Base-by-base conservation (phyloP, 2,888 invertebrate genomes). In the Ormia ochracea region DNA sequence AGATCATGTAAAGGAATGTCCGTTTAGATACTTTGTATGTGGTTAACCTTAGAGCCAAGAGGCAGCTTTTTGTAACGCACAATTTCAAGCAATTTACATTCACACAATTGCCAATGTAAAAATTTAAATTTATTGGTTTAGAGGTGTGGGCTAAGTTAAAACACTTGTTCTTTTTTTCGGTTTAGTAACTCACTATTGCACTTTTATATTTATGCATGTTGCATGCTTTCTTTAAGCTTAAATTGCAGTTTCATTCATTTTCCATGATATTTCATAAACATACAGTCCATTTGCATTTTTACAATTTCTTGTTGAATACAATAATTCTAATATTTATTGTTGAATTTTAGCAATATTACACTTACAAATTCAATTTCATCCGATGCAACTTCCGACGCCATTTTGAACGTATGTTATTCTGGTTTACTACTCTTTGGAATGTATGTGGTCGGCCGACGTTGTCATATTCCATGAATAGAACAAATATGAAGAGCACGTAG, bases 341-440 rank as follows among this genome's bases (percentile, higher is more conserved):
- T 50, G 33, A 14, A 31, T 70, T 38, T 65, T 52, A 78, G 17
- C 33, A 48, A 50, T 66, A 54, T 54, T 68, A 17, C 78, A 82
- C 82, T 82, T 82, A 82, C 82, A 81, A 81, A 80, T 74, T 82
- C 75, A 68, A 80, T 76, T 73, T 85, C 85, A 74, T 81, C 82
- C 82, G 84, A 84, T 84, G 85, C 84, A 84, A 84, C 83, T 81
- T 84, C 84, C 83, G 86, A 86, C 86, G 85, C 86, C 86, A 86
- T 86, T 86, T 86, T 86, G 81, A 84, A 83, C 84, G 82, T 82
- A 81, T 63, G 48, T 79, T 79, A 80, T 74, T 76, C 80, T 80
- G 75, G 80, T 80, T 80, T 80, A 72, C 74, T 70, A 75, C 56
- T 72, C 75, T 76, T 80, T 56, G 41, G 63, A 50, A 58, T n/a